Base-by-base conservation (phyloP, 1,140 invertebrate species). In the Sitophilus oryzae region DNA sequence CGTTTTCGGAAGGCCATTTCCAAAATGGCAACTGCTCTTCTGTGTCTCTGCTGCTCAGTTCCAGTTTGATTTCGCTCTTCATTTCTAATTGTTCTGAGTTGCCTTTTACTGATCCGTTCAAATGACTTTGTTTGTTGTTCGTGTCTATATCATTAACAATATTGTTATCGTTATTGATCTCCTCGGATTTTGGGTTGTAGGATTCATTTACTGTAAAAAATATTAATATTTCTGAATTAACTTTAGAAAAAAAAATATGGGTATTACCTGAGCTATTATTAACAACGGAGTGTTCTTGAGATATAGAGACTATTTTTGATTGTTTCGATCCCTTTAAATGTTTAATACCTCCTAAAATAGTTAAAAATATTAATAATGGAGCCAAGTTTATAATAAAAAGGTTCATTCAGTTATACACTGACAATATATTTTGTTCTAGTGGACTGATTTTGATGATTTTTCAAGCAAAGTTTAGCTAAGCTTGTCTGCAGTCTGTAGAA, bases 1-100 rank as follows among this genome's bases (percentile, higher is more conserved):
- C 75, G 60, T 73, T 68, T 37, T 73, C 74, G 11, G 67, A 61
- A 0, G 78, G 78, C 75, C 76, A 80, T 57, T 76, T 77, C 75
- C 76, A 79, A 35, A 79, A 68, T 38, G 72, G 70, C 58, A 76
- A 73, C 46, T 72, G 70, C 40, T 61, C 56, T 6, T 66, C 61
- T 1, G 44, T 44, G 51, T 56, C 21, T 19, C 54, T 23, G 21
- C 54, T 55, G 22, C 22, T 58, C 10, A 72, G 69, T 43, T 59
- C 56, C n/a, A 58, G 36, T 37, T 56, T 56, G 34, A 23, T 51
- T 50, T 74, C 71, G 16, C 70, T 68, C 23, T 56, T 66, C 35
- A 68, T 63, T 23, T 73, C 71, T 2, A 64, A 55, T 30, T 60
- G 61, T 15, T 64, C 58, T 23, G 30, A 14, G 11, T 64, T 63